Evolutionary conservation across 1,140 invertebrate genomes (phyloP).

Genomic region (Wiebesia pumilae): DNA sequence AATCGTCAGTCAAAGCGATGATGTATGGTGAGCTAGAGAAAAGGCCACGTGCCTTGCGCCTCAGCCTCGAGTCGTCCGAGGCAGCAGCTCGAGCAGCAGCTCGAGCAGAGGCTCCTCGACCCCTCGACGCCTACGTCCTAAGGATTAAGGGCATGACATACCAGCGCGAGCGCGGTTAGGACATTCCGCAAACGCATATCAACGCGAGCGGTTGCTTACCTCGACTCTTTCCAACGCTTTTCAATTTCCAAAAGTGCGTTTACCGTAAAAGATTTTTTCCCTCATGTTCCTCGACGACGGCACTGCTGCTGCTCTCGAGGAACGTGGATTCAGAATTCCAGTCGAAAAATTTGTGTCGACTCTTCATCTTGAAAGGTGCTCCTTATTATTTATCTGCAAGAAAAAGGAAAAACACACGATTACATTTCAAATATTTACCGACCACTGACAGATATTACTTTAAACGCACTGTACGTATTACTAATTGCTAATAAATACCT

Average conservation of each 20-base stretch:
- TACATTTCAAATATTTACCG: too few species aligned
- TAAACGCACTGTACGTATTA: too few species aligned
- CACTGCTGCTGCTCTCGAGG: background rate
- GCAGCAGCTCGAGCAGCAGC: background rate
- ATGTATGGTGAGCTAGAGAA: conserved; percentile 63
- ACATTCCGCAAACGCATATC: conserved; percentile 52
- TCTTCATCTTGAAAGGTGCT: too few species aligned
- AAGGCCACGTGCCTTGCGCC: conserved; percentile 61
- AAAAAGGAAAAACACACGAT: too few species aligned
- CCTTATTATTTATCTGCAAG: too few species aligned
- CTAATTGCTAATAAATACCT: too few species aligned
- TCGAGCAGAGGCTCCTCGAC: background rate
- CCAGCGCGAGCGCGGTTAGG: conserved; percentile 26
- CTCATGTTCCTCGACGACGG: too few species aligned
- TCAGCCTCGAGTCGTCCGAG: conserved; percentile 37
- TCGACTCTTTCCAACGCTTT: background rate
- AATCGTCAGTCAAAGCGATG: conserved; percentile 63
- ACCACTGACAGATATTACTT: too few species aligned
- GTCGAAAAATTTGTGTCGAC: too few species aligned
- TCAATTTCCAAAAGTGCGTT: conserved; percentile 1
- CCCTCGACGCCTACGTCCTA: background rate
- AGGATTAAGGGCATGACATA: conserved; percentile 61
- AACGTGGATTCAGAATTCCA: too few species aligned
- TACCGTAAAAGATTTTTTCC: background rate
- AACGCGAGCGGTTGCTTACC: background rate